Evolutionary conservation across 2,113 vertebrate species (phyloP).

Genomic region (Monopterus albus): DNA sequence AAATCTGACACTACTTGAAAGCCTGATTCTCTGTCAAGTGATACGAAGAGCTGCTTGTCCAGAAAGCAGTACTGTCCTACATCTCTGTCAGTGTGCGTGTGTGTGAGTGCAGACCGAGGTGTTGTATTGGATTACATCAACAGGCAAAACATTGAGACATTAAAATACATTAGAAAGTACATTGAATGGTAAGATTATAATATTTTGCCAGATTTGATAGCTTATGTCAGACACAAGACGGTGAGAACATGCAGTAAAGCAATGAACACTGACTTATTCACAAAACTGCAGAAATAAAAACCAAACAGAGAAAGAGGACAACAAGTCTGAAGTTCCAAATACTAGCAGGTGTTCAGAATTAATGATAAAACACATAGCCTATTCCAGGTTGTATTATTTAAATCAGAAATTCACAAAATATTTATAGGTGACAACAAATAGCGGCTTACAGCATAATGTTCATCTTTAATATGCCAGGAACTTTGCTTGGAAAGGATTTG

Average conservation of each 20-base stretch:
- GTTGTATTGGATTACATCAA: conserved; percentile 1
- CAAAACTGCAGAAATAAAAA: no score
- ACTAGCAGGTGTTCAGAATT: no score
- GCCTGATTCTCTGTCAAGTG: conserved; percentile 52
- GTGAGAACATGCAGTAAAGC: not conserved
- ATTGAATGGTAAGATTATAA: not conserved
- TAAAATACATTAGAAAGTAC: not conserved
- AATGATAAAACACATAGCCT: no score
- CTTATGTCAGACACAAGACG: not conserved
- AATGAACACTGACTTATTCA: no score
- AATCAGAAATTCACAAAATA: no score
- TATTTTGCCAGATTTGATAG: no score
- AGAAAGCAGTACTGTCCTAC: conserved; percentile 6
- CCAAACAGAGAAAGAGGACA: not conserved
- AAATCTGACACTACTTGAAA: conserved; percentile 57
- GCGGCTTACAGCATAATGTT: no score
- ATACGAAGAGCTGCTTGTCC: conserved; percentile 42
- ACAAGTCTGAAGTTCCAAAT: no score
- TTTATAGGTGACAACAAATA: no score
- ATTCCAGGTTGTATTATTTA: no score
- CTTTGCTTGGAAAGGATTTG: no score
- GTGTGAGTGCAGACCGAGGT: not conserved
- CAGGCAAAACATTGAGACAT: not conserved
- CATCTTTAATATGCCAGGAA: no score
- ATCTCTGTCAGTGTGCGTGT: not conserved